Base-by-base conservation (phyloP, 2,797 vertebrate species). In the Amniataba percoides region DNA sequence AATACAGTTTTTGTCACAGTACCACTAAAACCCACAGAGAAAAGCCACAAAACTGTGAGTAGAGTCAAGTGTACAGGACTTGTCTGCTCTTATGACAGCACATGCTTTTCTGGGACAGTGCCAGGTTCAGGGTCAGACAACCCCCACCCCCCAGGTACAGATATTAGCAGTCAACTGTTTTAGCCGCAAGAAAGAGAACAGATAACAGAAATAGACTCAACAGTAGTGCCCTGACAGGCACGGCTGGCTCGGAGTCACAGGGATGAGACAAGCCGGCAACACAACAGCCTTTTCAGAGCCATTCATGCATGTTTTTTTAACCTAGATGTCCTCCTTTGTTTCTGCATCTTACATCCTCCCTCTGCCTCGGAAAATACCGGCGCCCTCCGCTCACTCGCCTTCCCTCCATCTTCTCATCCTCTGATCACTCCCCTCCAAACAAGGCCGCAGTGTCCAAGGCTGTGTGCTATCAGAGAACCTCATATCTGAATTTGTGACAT, bases 241-340 rank as follows among this genome's bases (percentile, higher is more conserved):
- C 39, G 68, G 81, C 75, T 85, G 86, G 85, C 88, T 93, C 78
- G 34, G 36, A 92, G 91, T 94, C 90, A 89, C 81, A 78, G 78
- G 72, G 79, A 92, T 84, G 87, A 91, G 83, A 87, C 86, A 78
- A 82, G 85, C 80, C 84, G 83, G 76, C 83, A 75, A 70, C 82
- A 88, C 85, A 87, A 89, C 78, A 77, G 90, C 85, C 90, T 92
- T 93, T 93, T 93, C 90, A 90, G 88, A 92, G 72, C 75, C 92
- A 93, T 87, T 83, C 93, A 93, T 90, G 88, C 90, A 70, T 92
- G 88, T 71, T 85, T 90, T 90, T 90, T 88, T 83, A 92, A 90
- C 89, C 92, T 89, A 91, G 81, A 92, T 92, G 90, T 90, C 83
- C 80, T 74, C 65, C 85, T 93, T 93, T 89, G 87, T 93, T 92